Conservation (phyloP, 2,113 vertebrate genomes). For the Sturnus vulgaris region DNA sequence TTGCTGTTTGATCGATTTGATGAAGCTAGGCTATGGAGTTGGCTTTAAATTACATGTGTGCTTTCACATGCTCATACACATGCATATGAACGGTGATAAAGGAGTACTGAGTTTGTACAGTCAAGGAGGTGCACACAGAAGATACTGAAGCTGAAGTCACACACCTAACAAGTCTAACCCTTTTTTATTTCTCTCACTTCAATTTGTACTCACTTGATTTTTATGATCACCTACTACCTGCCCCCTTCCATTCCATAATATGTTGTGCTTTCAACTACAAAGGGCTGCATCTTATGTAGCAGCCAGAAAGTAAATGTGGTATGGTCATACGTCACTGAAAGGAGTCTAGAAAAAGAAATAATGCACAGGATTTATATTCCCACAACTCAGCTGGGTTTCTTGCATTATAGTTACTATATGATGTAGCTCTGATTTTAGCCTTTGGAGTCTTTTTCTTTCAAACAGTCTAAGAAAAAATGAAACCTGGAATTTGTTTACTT, state of each 20-base stretch:
- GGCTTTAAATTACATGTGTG: background rate
- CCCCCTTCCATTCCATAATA: background rate
- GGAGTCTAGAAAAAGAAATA: background rate
- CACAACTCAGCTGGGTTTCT: background rate
- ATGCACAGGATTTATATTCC: background rate
- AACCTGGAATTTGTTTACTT: constrained; percentile 22
- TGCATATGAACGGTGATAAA: background rate
- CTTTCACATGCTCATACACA: background rate
- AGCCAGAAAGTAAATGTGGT: background rate
- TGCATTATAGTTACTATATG: background rate
- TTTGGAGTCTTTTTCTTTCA: background rate
- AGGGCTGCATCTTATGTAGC: background rate
- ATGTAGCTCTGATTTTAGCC: background rate
- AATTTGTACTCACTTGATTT: background rate
- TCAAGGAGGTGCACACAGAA: background rate
- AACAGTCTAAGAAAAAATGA: background rate
- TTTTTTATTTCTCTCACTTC: background rate
- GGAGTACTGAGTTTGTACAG: background rate
- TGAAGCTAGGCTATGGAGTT: background rate
- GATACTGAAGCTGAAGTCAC: background rate
- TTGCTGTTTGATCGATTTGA: background rate
- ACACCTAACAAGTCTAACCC: background rate
- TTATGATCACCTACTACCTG: background rate
- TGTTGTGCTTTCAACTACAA: background rate
- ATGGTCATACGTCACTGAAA: background rate